Conservation (phyloP, 2,113 vertebrate species). For the Urocitellus parryii region DNA sequence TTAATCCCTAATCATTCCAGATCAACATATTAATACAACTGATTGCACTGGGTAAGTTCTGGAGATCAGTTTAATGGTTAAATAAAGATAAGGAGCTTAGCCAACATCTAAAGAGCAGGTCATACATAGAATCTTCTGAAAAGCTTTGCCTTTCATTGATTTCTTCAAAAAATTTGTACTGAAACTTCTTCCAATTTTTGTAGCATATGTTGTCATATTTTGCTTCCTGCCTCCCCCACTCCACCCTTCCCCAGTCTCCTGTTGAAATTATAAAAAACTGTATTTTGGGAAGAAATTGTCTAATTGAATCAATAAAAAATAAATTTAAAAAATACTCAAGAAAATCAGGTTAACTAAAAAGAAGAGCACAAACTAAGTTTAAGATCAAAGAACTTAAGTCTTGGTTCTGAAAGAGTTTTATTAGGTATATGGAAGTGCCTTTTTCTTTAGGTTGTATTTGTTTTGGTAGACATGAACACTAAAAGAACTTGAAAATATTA, state of each 20-base stretch:
- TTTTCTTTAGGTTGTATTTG: neutral
- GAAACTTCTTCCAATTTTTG: neutral
- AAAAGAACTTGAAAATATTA: neutral
- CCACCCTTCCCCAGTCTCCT: neutral
- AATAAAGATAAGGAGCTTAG: neutral
- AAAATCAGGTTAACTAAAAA: neutral
- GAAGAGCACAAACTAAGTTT: conserved; percentile 22
- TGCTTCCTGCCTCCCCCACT: neutral
- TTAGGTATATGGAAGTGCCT: neutral
- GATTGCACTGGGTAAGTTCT: neutral
- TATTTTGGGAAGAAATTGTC: neutral
- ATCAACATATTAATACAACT: neutral
- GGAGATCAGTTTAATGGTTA: neutral
- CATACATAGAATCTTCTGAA: neutral
- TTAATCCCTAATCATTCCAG: neutral
- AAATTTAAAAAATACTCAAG: neutral
- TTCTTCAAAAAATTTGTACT: neutral
- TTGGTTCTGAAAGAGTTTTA: conserved; percentile 33
- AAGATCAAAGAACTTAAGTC: neutral
- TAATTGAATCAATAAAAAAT: neutral
- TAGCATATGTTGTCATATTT: neutral
- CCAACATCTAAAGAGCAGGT: neutral
- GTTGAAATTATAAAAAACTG: neutral
- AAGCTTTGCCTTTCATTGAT: neutral
- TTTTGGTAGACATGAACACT: neutral